Evolutionary conservation across 2,113 vertebrate genomes (phyloP).

Genomic region (Hippocampus abdominalis): DNA sequence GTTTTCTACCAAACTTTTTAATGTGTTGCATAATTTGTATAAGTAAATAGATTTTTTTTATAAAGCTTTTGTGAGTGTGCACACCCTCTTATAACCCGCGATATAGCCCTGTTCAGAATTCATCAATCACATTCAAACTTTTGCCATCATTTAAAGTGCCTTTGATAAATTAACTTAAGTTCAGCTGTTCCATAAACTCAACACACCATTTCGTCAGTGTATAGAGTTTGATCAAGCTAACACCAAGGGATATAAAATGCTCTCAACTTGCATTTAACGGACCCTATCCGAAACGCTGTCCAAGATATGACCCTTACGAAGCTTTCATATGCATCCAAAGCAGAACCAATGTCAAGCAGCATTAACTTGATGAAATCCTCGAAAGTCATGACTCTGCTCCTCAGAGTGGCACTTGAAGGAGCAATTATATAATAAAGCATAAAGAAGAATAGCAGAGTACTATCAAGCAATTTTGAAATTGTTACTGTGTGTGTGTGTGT

Average conservation of each 20-base stretch:
- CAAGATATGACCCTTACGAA: neutral
- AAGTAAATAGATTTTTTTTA: too few relatives aligned
- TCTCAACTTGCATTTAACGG: neutral
- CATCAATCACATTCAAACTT: too few relatives aligned
- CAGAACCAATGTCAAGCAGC: slow-evolving; percentile 22
- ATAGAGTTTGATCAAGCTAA: too few relatives aligned
- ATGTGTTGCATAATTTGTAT: too few relatives aligned
- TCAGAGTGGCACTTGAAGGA: neutral
- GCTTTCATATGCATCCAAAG: slow-evolving; percentile 20
- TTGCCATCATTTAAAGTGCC: too few relatives aligned
- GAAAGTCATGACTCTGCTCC: slow-evolving; percentile 33
- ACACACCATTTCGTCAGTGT: too few relatives aligned
- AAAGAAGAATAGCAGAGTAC: neutral
- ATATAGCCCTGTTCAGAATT: too few relatives aligned
- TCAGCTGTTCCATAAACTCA: neutral
- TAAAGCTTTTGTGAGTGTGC: too few relatives aligned
- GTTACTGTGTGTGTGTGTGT: neutral
- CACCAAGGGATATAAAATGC: neutral
- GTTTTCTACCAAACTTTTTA: too few relatives aligned
- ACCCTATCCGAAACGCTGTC: neutral
- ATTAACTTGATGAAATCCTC: slow-evolving; percentile 40
- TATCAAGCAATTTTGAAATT: neutral
- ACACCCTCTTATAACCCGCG: too few relatives aligned
- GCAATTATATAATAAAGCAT: neutral
- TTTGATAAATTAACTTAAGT: too few relatives aligned